Conservation (phyloP, 2,797 vertebrate species). For the Syngnathus rostellatus region DNA sequence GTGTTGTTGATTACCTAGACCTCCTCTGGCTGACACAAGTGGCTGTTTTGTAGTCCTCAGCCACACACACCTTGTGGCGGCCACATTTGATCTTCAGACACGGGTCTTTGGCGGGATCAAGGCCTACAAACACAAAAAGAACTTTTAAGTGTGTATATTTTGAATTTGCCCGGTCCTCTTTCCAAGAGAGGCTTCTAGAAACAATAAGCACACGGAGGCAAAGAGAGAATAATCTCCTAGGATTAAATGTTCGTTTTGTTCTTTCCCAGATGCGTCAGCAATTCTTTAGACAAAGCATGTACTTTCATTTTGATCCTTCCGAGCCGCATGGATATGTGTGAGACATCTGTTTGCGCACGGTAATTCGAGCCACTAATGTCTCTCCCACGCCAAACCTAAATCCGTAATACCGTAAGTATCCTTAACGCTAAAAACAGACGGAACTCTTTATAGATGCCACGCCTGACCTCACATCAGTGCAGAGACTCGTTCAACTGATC, state of each 20-base stretch:
- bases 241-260: constrained; percentile 19
- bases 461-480: constrained; percentile 38
- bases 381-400: constrained; percentile 25
- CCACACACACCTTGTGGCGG: constrained; percentile 89
- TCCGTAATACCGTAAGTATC: constrained; percentile 47
- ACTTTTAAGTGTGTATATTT: background rate
- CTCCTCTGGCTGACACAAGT: constrained; percentile 87
- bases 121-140: constrained; percentile 55
- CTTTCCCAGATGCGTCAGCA: constrained; percentile 12
- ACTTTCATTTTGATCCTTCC: constrained; percentile 13
- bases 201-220: constrained; percentile 8
- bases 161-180: background rate
- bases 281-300: constrained; percentile 1
- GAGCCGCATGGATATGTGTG: constrained; percentile 4
- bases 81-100: constrained; percentile 95
- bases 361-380: constrained; percentile 15
- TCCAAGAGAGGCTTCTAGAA: constrained; percentile 13
- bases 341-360: constrained; percentile 7
- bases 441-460: constrained; percentile 37
- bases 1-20: constrained; percentile 74
- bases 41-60: constrained; percentile 83
- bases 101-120: constrained; percentile 90
- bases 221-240: constrained; percentile 2
- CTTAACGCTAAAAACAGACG: constrained; percentile 59
- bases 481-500: constrained; percentile 31